Evolutionary conservation across 2,888 invertebrate genomes (phyloP).

Genomic region (Idaea biselata): DNA sequence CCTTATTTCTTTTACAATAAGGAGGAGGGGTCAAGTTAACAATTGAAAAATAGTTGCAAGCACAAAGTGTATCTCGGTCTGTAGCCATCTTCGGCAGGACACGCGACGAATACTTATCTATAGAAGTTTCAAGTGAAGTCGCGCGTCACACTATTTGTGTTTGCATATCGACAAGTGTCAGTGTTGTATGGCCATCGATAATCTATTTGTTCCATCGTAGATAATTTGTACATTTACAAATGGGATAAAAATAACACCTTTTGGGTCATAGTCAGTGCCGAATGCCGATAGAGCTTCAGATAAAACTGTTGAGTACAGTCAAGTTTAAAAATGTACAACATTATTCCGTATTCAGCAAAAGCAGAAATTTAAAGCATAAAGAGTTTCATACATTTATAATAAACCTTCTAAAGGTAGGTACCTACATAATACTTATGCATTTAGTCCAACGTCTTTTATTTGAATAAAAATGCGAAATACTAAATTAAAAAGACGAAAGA

Average conservation of each 20-base stretch:
- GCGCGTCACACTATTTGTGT: slow-evolving; percentile 66
- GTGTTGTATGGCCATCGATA: slow-evolving; percentile 47
- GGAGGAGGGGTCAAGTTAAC: slow-evolving; percentile 4
- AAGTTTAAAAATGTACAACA: no score
- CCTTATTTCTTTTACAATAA: slow-evolving; percentile 26
- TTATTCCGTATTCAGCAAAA: no score
- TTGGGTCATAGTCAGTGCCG: neutral
- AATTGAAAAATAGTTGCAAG: slow-evolving; percentile 13
- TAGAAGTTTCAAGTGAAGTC: slow-evolving; percentile 71
- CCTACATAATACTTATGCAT: no score
- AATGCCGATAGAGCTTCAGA: neutral
- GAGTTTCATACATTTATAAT: no score
- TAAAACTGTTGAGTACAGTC: neutral
- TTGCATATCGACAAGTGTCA: slow-evolving; percentile 64
- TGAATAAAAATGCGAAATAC: no score
- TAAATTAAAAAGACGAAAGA: no score
- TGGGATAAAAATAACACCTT: slow-evolving; percentile 3
- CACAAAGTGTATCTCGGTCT: slow-evolving; percentile 26
- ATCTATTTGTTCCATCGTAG: slow-evolving; percentile 43
- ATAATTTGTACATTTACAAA: slow-evolving; percentile 8
- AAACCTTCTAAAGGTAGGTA: no score
- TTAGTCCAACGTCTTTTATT: no score
- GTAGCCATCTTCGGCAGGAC: slow-evolving; percentile 52
- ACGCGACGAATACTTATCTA: slow-evolving; percentile 67
- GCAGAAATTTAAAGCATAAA: no score